Evolutionary conservation across 2,113 vertebrate genomes (phyloP).

Genomic region (Etheostoma cragini): DNA sequence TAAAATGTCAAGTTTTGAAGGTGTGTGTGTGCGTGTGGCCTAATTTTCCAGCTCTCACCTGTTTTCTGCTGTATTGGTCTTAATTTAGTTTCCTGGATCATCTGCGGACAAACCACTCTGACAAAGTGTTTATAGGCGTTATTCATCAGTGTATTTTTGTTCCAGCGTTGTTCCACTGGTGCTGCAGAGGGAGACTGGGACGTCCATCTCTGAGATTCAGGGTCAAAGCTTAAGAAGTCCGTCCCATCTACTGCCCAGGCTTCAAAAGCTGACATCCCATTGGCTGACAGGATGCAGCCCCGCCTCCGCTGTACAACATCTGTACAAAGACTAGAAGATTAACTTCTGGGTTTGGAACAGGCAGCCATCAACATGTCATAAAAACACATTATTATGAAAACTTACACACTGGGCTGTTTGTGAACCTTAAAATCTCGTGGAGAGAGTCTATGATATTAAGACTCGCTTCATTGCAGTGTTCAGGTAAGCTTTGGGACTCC

Average conservation of each 20-base stretch:
- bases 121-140: background rate
- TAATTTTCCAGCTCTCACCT: conserved; percentile 16
- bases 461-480: background rate
- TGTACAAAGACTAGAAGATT: background rate
- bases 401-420: conserved; percentile 1
- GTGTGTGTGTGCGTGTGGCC: no score
- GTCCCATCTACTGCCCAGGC: conserved; percentile 30
- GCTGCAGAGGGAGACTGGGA: background rate
- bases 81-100: background rate
- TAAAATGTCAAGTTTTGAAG: no score
- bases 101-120: background rate
- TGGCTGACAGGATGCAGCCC: conserved; percentile 5
- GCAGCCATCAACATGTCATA: background rate
- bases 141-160: background rate
- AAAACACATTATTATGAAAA: background rate
- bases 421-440: background rate
- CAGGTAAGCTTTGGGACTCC: background rate
- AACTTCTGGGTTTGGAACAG: background rate
- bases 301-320: conserved; percentile 9
- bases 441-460: background rate
- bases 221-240: conserved; percentile 31
- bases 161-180: background rate
- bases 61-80: background rate
- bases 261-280: conserved; percentile 23
- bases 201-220: background rate